Evolutionary conservation across 2,797 vertebrate genomes (phyloP), one percentile per base, ranked within the genome.

Genomic region (Smutsia temminckii): DNA sequence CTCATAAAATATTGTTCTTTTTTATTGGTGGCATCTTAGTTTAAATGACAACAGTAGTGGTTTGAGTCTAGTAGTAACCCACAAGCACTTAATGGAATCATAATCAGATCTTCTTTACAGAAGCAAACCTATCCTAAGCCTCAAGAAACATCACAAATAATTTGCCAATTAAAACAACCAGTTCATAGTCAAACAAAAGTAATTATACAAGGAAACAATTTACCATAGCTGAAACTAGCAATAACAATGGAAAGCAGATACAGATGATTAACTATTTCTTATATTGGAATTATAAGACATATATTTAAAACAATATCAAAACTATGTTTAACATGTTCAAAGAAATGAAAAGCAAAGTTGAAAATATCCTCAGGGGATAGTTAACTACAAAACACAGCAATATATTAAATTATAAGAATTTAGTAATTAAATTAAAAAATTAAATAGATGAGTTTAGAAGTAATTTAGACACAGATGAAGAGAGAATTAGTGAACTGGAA

Each of bases 401-500:
- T 55, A 77, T 34, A 8, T 78, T 55, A 85, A 66, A 6, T 8
- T 17, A 3, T 61, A 75, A 51, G 9, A 85, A 81, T 57, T 92
- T 5, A 71, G 23, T 34, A 77, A 71, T 88, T 74, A 80, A 74
- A 53, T 1, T 40, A 27, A 89, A 81, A 95, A 69, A 42, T 40
- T 46, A 55, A 69, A 18, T 25, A 3, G 9, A 81, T 29, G 21
- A 29, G 16, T 71, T 93, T 72, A 42, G 9, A 79, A 86, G 51
- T 8, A 55, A 21, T 25, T 86, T 59, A 51, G 27, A 57, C 23
- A 71, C 3, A 80, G 57, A 0, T 32, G 40, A 95, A 93, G 29
- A 53, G 25, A 74, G 21, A 83, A n/a, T 57, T 84, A 80, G 21
- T 49, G n/a, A 93, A 75, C 61, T 89, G 32, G 61, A 95, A 91